A percentile compares a stretch with the other conserved stretches of the same genome.
phyloP scores from a whole-genome alignment of 92 coral and sea anemone species.

The Ricordea florida region DNA sequence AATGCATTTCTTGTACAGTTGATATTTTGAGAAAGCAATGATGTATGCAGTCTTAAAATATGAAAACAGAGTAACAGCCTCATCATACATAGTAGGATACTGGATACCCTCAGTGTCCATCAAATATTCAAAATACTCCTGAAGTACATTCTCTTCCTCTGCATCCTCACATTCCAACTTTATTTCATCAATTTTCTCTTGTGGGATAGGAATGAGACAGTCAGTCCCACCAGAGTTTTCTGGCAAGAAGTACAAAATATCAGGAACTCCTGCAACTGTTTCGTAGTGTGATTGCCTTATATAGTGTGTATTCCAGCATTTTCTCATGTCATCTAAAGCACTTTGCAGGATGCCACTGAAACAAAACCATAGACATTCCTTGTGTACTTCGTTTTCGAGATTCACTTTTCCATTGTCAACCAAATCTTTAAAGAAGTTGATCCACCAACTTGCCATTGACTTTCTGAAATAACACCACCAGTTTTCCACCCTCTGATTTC shows the following conservation, averaged over 20 bases:
- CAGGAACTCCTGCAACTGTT: slow-evolving; percentile 57
- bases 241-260: slow-evolving; percentile 40
- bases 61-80: slow-evolving; percentile 52
- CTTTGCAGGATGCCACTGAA: slow-evolving; percentile 34
- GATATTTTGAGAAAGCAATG: slow-evolving; percentile 13
- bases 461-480: slow-evolving; percentile 20
- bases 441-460: slow-evolving; percentile 27
- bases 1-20: slow-evolving; percentile 21
- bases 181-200: slow-evolving; percentile 41
- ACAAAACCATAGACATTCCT: slow-evolving; percentile 61
- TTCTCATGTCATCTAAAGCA: slow-evolving; percentile 34
- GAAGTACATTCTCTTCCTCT: slow-evolving; percentile 30
- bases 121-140: slow-evolving; percentile 59
- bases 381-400: slow-evolving; percentile 36
- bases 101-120: slow-evolving; percentile 41
- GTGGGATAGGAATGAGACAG: slow-evolving; percentile 50
- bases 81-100: slow-evolving; percentile 46
- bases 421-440: slow-evolving; percentile 45
- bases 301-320: slow-evolving; percentile 63
- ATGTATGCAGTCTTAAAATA: slow-evolving; percentile 3
- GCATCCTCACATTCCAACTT: slow-evolving; percentile 14
- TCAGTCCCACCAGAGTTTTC: slow-evolving; percentile 50
- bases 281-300: slow-evolving; percentile 42
- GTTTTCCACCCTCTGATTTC: slow-evolving; percentile 41
- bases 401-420: slow-evolving; percentile 44